Percentiles rank a stretch among this genome's conserved stretches.
These are phyloP conservation scores for Gallinago nigripennis DNA, from an alignment of 2,797 vertebrate species.

Conservation along the genomic window DNA sequence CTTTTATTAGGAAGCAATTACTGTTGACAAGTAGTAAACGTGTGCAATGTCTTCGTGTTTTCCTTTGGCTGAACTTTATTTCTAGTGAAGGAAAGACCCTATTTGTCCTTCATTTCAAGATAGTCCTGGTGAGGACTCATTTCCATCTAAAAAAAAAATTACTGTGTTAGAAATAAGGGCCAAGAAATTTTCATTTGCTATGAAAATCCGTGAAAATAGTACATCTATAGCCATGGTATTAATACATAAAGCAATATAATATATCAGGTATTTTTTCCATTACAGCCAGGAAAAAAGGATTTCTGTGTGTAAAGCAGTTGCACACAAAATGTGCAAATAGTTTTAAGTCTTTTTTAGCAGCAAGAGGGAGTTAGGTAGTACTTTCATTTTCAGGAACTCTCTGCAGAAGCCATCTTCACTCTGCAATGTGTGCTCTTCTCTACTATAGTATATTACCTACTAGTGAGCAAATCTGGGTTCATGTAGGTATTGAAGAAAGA, in stretches of 20 bases:
- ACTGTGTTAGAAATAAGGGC: background rate
- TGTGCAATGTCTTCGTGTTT: background rate
- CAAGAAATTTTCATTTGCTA: background rate
- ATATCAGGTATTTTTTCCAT: background rate
- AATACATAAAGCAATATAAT: background rate
- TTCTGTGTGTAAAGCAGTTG: background rate
- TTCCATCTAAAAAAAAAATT: background rate
- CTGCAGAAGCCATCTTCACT: background rate
- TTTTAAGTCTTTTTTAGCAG: background rate
- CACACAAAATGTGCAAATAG: background rate
- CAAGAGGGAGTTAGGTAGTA: background rate
- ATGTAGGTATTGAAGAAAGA: background rate
- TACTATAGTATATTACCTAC: background rate
- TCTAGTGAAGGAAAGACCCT: background rate
- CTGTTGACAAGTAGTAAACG: background rate
- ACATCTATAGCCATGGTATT: background rate
- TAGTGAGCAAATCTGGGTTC: background rate
- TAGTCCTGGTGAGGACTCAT: background rate
- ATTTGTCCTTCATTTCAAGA: background rate
- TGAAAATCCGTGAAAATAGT: background rate
- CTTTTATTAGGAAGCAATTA: background rate
- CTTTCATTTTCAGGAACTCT: background rate
- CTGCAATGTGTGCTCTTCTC: no score
- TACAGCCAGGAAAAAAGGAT: background rate
- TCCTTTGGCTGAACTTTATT: background rate